These are phyloP conservation scores for Chiridota heheva DNA, from an alignment of 35 echinoderm and acorn worm genomes.

Conservation along the genomic window DNA sequence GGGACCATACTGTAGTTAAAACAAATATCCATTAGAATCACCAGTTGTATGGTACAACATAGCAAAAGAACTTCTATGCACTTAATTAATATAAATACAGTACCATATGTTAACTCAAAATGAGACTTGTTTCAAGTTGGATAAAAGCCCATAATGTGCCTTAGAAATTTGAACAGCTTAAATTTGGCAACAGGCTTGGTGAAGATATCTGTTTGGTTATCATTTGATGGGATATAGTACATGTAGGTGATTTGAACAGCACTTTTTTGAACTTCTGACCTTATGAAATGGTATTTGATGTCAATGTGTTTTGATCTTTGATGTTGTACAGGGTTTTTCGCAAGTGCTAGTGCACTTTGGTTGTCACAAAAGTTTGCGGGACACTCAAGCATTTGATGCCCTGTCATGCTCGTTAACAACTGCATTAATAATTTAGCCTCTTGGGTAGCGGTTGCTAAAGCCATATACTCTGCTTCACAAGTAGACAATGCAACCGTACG, in stretches of 20 bases:
- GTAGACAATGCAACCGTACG: slow-evolving; percentile 21
- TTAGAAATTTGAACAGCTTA: slow-evolving; percentile 21
- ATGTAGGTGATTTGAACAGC: slow-evolving; percentile 12
- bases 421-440: slow-evolving; percentile 43
- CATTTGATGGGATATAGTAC: slow-evolving; percentile 35
- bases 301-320: slow-evolving; percentile 63
- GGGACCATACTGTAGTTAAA: no score
- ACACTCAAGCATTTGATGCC: not conserved
- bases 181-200: slow-evolving; percentile 41
- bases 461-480: slow-evolving; percentile 51
- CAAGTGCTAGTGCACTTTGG: slow-evolving; percentile 47
- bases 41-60: no score
- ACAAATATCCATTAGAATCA: no score
- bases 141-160: not conserved
- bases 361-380: slow-evolving; percentile 32
- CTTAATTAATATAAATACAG: no score
- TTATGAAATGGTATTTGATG: slow-evolving; percentile 65
- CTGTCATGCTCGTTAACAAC: slow-evolving; percentile 3
- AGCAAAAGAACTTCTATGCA: no score
- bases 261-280: slow-evolving; percentile 30
- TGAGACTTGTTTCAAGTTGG: no score
- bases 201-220: slow-evolving; percentile 45
- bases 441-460: slow-evolving; percentile 14
- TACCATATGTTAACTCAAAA: no score
- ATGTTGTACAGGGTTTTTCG: slow-evolving; percentile 42